These are phyloP conservation scores for Podilymbus podiceps DNA, from an alignment of 2,113 vertebrate genomes.

Conservation along the genomic window DNA sequence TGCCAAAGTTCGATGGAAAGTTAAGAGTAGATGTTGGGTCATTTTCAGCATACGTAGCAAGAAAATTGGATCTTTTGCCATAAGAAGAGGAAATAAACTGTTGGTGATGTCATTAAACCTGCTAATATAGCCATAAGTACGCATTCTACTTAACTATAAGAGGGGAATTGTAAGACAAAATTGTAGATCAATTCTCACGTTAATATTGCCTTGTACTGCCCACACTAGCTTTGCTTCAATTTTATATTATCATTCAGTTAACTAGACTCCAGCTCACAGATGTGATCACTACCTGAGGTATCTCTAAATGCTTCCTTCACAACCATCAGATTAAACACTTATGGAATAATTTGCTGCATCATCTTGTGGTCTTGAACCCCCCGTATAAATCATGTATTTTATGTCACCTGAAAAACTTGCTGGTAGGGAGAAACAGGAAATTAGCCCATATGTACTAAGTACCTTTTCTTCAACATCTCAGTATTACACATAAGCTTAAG, in stretches of 20 bases:
- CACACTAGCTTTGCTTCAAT: neutral
- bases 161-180: neutral
- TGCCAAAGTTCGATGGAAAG: neutral
- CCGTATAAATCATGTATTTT: neutral
- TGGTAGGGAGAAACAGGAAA: neutral
- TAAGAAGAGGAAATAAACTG: neutral
- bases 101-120: neutral
- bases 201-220: neutral
- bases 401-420: neutral
- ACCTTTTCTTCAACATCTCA: neutral
- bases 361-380: neutral
- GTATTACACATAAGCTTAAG: neutral
- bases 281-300: neutral
- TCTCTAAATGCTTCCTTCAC: neutral
- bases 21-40: constrained; percentile 5
- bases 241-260: neutral
- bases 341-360: neutral
- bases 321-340: neutral
- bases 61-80: neutral
- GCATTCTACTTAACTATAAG: neutral
- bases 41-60: neutral
- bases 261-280: neutral
- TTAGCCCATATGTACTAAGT: neutral
- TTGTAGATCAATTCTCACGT: neutral
- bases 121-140: neutral